Evolutionary conservation across 2,113 vertebrate species (phyloP).

Genomic region (Pituophis catenifer): DNA sequence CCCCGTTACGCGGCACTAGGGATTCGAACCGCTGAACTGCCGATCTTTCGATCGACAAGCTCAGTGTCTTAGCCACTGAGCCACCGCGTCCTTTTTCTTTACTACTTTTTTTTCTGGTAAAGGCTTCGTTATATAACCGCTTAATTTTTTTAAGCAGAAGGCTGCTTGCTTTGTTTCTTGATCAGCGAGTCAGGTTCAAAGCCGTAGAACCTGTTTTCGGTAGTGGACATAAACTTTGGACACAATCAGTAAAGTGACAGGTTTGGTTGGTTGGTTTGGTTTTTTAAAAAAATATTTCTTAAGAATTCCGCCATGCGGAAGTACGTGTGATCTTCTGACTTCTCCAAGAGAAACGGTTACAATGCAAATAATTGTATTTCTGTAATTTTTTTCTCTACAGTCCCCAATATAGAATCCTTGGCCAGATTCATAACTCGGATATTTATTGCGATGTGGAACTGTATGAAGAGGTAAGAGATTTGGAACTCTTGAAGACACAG

Average conservation of each 20-base stretch:
- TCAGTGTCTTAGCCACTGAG: no score
- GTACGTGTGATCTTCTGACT: accelerated
- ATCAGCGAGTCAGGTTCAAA: neutral
- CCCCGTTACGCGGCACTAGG: no score
- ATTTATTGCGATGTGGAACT: constrained; percentile 87
- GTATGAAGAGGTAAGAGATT: constrained; percentile 86
- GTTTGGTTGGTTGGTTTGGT: neutral
- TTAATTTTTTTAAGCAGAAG: neutral
- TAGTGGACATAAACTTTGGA: neutral
- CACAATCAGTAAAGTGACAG: neutral
- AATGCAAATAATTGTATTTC: neutral
- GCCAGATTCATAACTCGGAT: constrained; percentile 81
- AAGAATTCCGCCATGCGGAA: no score
- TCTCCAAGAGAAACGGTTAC: neutral
- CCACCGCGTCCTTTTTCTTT: no score
- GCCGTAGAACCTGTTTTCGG: neutral
- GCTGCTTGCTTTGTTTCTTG: neutral
- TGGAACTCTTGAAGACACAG: neutral
- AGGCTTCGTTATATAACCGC: neutral
- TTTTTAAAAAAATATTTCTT: neutral
- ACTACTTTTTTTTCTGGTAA: no score
- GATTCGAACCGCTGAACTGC: no score
- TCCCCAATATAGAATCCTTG: constrained; percentile 83
- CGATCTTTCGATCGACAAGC: no score
- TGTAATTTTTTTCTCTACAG: constrained; percentile 64